Percentiles rank a stretch among this genome's conserved stretches.
Evolutionary conservation across 2,888 invertebrate genomes (phyloP).

Genomic region (Ochropleura leucogaster): DNA sequence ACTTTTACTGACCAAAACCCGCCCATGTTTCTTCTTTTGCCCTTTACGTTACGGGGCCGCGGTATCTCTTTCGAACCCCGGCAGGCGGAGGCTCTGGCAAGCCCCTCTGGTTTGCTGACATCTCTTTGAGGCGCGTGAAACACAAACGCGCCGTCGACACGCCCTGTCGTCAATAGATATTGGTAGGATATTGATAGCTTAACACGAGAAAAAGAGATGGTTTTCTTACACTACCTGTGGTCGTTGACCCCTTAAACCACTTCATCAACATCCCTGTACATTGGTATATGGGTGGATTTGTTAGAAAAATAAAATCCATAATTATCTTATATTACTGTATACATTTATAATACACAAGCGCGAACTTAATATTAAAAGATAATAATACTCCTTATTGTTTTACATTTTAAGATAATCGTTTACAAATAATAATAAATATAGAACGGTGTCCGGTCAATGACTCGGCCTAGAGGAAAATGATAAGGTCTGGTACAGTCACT

Average conservation of each 20-base stretch:
- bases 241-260: not conserved
- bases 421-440: conserved; percentile 6
- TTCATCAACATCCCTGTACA: not conserved
- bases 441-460: conserved; percentile 41
- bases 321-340: not conserved
- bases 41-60: no score
- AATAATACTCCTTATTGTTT: not conserved
- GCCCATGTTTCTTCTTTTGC: no score
- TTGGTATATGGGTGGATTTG: not conserved
- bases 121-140: no score
- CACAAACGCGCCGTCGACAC: no score
- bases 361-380: not conserved
- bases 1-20: no score
- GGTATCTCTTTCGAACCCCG: no score
- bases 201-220: not conserved
- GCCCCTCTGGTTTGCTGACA: no score
- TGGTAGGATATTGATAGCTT: not conserved
- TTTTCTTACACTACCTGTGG: not conserved
- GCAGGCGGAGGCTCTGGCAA: no score
- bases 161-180: no score
- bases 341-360: not conserved
- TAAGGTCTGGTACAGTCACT: conserved; percentile 40
- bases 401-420: conserved; percentile 6
- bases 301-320: not conserved
- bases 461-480: conserved; percentile 47